Conservation (phyloP, 2,888 invertebrate genomes). For the Cephus nigrinus region DNA sequence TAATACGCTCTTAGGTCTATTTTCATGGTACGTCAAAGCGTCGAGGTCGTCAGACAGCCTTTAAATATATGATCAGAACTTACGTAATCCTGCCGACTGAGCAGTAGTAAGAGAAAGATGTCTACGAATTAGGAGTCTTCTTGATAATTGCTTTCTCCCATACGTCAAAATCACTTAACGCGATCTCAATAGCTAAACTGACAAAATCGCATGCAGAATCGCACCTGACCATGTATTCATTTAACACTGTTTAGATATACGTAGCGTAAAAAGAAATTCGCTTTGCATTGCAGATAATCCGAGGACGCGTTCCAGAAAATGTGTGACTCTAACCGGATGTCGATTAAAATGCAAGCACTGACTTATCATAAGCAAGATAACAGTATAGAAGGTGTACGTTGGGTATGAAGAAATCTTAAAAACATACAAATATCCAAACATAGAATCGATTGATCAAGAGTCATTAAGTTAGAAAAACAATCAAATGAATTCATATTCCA, state of each 20-base stretch:
- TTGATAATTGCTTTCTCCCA: neutral
- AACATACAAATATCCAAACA: neutral
- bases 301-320: neutral
- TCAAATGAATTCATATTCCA: neutral
- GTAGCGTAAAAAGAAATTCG: neutral
- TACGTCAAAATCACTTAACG: neutral
- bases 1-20: constrained; percentile 27
- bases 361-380: neutral
- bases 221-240: neutral
- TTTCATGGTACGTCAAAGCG: constrained; percentile 34
- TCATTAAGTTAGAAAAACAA: neutral
- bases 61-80: constrained; percentile 17
- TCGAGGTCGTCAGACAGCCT: constrained; percentile 20
- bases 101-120: neutral
- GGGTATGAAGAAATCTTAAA: neutral
- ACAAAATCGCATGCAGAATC: neutral
- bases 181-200: neutral
- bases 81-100: neutral
- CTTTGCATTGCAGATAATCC: neutral
- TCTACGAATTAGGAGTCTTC: neutral
- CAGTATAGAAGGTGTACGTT: neutral
- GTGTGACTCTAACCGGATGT: neutral
- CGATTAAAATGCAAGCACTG: neutral
- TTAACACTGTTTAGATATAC: neutral
- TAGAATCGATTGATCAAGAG: neutral